Conservation (phyloP, 2,797 vertebrate genomes). For the Hipposideros larvatus region DNA sequence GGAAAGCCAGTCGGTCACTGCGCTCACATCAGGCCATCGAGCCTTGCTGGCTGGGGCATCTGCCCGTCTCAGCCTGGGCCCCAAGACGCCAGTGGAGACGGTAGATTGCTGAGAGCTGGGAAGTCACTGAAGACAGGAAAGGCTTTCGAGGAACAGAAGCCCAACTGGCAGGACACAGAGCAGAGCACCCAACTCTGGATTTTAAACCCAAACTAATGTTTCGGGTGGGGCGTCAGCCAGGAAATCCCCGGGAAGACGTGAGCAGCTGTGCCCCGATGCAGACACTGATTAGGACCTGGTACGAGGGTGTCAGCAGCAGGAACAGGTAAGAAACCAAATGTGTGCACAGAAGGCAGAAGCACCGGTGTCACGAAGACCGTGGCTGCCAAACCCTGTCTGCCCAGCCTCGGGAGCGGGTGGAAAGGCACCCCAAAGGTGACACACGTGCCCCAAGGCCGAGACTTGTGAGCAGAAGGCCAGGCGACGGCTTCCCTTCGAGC, state of each 20-base stretch:
- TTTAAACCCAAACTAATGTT: background rate
- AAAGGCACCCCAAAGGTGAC: background rate
- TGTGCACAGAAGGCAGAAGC: accelerated
- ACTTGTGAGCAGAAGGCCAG: background rate
- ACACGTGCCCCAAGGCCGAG: background rate
- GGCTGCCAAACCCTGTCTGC: background rate
- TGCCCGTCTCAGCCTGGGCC: background rate
- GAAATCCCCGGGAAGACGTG: no score
- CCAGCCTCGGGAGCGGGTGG: background rate
- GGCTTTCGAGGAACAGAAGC: background rate
- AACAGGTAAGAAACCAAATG: background rate
- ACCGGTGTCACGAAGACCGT: accelerated
- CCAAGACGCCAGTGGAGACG: background rate
- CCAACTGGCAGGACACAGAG: background rate
- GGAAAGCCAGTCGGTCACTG: no score
- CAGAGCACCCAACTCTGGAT: no score
- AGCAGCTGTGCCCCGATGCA: no score
- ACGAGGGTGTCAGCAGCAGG: background rate
- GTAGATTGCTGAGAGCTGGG: accelerated
- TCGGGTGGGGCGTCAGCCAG: background rate
- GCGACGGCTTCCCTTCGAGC: background rate
- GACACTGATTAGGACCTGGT: no score
- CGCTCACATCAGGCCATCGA: accelerated
- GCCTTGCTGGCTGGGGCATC: no score
- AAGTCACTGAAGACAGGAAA: background rate